phyloP scores from a whole-genome alignment of 2,113 vertebrate genomes.

The Tylochromis polylepis region DNA sequence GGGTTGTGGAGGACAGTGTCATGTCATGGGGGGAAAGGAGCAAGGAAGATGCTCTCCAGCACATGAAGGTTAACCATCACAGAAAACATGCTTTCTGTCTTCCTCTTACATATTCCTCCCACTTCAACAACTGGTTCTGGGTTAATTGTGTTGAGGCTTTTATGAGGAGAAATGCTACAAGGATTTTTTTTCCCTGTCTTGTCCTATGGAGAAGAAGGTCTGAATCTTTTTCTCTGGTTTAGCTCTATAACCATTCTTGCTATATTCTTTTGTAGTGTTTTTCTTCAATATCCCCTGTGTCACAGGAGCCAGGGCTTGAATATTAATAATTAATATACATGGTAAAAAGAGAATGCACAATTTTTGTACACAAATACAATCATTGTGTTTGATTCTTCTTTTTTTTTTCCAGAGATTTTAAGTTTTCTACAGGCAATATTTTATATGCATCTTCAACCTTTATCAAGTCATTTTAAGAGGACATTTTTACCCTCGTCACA shows the following conservation, averaged over 20 bases:
- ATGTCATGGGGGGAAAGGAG: background rate
- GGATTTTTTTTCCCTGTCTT: background rate
- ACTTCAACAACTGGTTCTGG: background rate
- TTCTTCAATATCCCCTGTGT: background rate
- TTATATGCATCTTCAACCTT: background rate
- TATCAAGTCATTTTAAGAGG: background rate
- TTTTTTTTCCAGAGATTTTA: background rate
- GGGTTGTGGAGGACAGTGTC: background rate
- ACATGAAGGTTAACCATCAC: background rate
- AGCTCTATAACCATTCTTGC: background rate
- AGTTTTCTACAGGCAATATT: background rate
- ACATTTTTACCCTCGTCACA: background rate
- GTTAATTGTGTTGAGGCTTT: background rate
- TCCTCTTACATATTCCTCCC: background rate
- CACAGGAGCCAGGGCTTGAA: background rate
- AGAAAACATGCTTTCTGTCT: background rate
- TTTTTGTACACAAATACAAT: background rate
- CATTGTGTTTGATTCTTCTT: background rate
- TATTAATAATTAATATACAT: background rate
- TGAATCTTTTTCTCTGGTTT: background rate
- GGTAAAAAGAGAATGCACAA: background rate
- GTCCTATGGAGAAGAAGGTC: background rate
- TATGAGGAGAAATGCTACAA: background rate
- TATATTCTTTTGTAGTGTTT: background rate
- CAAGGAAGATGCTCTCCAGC: background rate